Conservation (phyloP, 2,113 vertebrate genomes). For the Narcine bancroftii region DNA sequence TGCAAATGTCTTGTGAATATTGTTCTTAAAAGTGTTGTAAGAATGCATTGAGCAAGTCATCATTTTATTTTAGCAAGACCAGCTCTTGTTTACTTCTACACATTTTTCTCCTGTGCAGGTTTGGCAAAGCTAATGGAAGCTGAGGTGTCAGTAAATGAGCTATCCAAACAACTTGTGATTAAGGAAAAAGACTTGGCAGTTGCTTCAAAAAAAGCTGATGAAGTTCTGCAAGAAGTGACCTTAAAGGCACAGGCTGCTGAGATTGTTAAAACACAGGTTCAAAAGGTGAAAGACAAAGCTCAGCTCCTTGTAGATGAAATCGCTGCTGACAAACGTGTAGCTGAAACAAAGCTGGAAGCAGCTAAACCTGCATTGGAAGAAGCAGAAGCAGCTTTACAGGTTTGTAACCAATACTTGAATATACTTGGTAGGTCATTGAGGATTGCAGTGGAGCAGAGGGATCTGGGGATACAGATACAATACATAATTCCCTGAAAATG, state of each 20-base stretch:
- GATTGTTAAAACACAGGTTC: conserved; percentile 69
- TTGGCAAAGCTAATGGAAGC: conserved; percentile 71
- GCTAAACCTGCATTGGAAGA: conserved; percentile 66
- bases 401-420: conserved; percentile 40
- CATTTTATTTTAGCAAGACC: neutral
- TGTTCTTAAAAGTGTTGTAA: neutral
- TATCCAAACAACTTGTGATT: conserved; percentile 59
- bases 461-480: too few relatives aligned
- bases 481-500: too few relatives aligned
- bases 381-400: conserved; percentile 63
- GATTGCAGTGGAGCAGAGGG: too few relatives aligned
- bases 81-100: neutral
- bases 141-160: conserved; percentile 61
- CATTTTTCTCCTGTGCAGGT: conserved; percentile 47
- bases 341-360: conserved; percentile 66
- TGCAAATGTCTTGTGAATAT: neutral
- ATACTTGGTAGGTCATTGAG: too few relatives aligned
- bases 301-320: conserved; percentile 73
- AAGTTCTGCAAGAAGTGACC: conserved; percentile 66
- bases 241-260: conserved; percentile 67
- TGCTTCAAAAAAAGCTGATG: conserved; percentile 62
- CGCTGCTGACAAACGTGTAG: conserved; percentile 60
- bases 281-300: conserved; percentile 75
- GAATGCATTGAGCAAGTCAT: neutral
- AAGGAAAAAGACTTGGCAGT: conserved; percentile 67